Base-by-base conservation (phyloP, 2,888 invertebrate genomes). In the Nemotelus pantherinus region DNA sequence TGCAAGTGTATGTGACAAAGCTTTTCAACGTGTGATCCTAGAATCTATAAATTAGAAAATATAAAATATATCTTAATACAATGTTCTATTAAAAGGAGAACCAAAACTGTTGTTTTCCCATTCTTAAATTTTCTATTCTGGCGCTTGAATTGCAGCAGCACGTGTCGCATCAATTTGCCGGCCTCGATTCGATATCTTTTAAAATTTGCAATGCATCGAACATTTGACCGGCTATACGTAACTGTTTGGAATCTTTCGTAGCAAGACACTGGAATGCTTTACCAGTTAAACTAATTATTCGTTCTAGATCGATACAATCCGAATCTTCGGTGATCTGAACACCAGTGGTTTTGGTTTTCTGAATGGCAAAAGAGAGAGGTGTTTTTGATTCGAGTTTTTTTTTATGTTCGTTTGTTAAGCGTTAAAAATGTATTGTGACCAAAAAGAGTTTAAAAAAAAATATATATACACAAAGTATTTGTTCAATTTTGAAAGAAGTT, bases 151-250 rank as follows among this genome's bases (percentile, higher is more conserved):
- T 25, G 25, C 25, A 25, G 25, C 25, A 25, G 25, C 25, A 25
- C 25, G 25, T 25, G 25, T 25, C 25, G 25, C 25, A 25, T 25
- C 25, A 25, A 25, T 25, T 25, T 25, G 25, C 25, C 25, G 25
- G 25, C 25, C 25, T 25, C 25, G 25, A 25, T 25, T 65, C 65
- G 41, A n/a, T 45, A 25, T 65, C 77, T 58, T 68, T 67, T 10
- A 77, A 47, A 43, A 68, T 67, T 63, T 71, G 67, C 81, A 89
- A 88, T 3, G 89, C 89, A 80, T 90, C 89, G 81, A 88, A 85
- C 84, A 90, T 86, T 83, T 88, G 86, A 75, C 85, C 86, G 6
- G 88, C 89, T 77, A 89, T 84, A 81, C 87, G 87, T 76, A 88
- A 82, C 72, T 87, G 86, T 77, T 80, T 84, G 60, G 83, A 81